phyloP scores from a whole-genome alignment of 1,140 invertebrate species.

The Drosophila repletoides region DNA sequence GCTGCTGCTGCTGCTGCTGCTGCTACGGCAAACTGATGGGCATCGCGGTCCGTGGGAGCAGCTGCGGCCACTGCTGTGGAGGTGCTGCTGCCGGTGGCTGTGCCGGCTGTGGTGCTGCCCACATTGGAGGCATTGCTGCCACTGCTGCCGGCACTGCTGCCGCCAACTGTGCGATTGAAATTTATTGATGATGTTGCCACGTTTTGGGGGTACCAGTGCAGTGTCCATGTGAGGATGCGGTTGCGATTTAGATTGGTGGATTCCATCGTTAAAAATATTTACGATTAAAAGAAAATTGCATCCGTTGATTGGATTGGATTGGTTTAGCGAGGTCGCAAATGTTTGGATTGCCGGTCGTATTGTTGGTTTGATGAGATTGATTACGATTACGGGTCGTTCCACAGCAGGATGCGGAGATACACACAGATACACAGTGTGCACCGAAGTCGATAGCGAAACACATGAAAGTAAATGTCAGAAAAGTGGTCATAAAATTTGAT shows the following conservation, averaged over 20 bases:
- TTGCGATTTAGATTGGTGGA: conserved; percentile 64
- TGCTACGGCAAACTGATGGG: conserved; percentile 28
- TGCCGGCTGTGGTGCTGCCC: conserved; percentile 64
- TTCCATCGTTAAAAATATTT: conserved; percentile 77
- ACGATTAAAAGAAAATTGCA: conserved; percentile 80
- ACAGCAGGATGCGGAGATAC: conserved; percentile 27
- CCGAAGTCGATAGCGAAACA: conserved; percentile 38
- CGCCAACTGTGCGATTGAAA: conserved; percentile 77
- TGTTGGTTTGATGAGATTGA: conserved; percentile 76
- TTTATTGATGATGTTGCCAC: conserved; percentile 65
- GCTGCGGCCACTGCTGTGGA: conserved; percentile 57
- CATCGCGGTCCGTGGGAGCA: conserved; percentile 22
- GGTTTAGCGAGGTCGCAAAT: conserved; percentile 29
- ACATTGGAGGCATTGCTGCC: conserved; percentile 73
- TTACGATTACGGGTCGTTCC: conserved; percentile 59
- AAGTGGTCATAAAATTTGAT: conserved; percentile 75
- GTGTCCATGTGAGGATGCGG: conserved; percentile 34
- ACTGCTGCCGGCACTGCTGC: conserved; percentile 70
- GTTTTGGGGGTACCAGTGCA: conserved; percentile 17
- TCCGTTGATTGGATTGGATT: conserved; percentile 77
- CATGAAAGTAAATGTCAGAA: conserved; percentile 66
- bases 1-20: conserved; percentile 9
- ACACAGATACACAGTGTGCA: conserved; percentile 3
- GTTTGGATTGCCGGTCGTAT: conserved; percentile 43
- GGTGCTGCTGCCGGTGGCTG: conserved; percentile 63